Evolutionary conservation across 2,797 vertebrate genomes (phyloP).

Genomic region (Lepus oiostolus): DNA sequence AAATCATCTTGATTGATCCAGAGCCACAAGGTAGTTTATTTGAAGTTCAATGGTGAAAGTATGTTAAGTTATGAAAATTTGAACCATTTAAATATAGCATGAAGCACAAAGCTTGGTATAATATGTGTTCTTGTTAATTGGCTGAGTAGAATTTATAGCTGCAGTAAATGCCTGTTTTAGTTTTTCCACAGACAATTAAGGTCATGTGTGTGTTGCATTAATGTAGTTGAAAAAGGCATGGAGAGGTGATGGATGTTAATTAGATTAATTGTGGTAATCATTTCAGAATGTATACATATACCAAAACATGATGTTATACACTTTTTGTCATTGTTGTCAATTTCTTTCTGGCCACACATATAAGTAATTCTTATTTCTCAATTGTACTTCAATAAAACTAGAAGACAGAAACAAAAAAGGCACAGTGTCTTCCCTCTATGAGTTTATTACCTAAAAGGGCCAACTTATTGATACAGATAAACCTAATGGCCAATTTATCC

Average conservation of each 20-base stretch:
- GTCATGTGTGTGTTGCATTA: neutral
- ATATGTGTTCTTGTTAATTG: neutral
- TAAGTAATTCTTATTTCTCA: slow-evolving; percentile 24
- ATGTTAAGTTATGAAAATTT: neutral
- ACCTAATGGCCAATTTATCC: neutral
- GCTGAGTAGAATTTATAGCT: slow-evolving; percentile 36
- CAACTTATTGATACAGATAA: slow-evolving; percentile 7
- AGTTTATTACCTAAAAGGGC: slow-evolving; percentile 40
- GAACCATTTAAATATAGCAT: neutral
- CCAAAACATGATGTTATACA: neutral
- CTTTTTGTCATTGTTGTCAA: neutral
- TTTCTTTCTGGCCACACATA: slow-evolving; percentile 24
- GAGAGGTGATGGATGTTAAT: neutral
- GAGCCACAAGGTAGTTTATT: neutral
- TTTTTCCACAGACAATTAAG: slow-evolving; percentile 43
- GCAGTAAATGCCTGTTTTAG: slow-evolving; percentile 1
- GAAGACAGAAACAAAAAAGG: neutral
- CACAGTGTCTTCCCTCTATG: neutral
- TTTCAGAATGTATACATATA: neutral
- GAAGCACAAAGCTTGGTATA: neutral
- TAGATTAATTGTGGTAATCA: neutral
- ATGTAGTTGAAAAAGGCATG: neutral
- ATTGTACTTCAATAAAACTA: neutral
- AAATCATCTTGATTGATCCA: neutral
- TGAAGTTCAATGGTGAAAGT: neutral